phyloP scores from a whole-genome alignment of 1,140 invertebrate species.

The Cheumatopsyche charites region DNA sequence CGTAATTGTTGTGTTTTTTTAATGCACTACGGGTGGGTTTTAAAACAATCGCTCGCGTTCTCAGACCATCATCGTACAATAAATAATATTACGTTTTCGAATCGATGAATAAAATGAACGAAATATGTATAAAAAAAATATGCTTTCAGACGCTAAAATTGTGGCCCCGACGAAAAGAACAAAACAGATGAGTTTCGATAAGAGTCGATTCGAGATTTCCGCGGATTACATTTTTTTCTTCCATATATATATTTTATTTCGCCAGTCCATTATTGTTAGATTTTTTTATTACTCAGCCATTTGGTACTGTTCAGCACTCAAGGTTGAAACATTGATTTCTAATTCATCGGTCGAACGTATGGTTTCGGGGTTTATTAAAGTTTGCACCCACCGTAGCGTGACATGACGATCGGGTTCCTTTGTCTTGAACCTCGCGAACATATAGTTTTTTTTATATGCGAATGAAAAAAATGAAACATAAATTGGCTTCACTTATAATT shows the following conservation, averaged over 20 bases:
- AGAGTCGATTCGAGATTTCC: slow-evolving; percentile 9
- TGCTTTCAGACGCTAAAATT: background rate
- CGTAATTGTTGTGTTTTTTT: background rate
- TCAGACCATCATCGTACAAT: background rate
- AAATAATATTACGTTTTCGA: too few species aligned
- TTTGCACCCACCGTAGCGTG: slow-evolving; percentile 34
- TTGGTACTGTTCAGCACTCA: slow-evolving; percentile 3
- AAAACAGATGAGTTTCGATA: background rate
- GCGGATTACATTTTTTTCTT: background rate
- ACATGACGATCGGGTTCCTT: slow-evolving; percentile 32
- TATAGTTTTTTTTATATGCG: slow-evolving; percentile 20
- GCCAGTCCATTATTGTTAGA: slow-evolving; percentile 2
- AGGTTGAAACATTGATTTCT: slow-evolving; percentile 32
- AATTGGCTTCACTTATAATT: slow-evolving; percentile 33
- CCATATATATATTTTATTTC: background rate
- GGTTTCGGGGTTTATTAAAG: slow-evolving; percentile 34
- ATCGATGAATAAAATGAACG: background rate
- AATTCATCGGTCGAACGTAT: slow-evolving; percentile 22
- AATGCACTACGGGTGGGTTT: background rate
- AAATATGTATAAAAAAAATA: background rate
- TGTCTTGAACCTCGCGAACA: slow-evolving; percentile 27
- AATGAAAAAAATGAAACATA: slow-evolving; percentile 19
- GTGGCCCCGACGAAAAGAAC: background rate
- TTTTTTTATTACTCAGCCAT: too few species aligned
- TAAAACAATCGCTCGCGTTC: slow-evolving; percentile 10